A percentile compares a stretch with the other conserved stretches of the same genome.
Conservation (phyloP, 1,140 invertebrate genomes). For the Melitaea cinxia region DNA sequence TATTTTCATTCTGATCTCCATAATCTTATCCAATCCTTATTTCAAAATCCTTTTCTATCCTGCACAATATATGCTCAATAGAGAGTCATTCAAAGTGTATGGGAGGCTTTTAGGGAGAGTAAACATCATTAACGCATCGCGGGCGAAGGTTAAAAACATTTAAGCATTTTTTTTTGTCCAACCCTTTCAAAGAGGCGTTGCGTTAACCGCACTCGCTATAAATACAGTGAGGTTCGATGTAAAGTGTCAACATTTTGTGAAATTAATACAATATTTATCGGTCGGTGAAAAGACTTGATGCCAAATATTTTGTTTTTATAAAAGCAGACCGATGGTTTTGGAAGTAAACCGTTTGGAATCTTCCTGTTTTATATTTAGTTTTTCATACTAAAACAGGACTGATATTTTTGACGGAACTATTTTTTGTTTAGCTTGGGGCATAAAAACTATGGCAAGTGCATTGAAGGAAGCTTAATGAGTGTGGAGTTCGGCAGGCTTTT, state of each 20-base stretch:
- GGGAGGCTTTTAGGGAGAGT: slow-evolving; percentile 56
- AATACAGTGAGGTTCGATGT: slow-evolving; percentile 13
- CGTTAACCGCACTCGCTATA: slow-evolving; percentile 22
- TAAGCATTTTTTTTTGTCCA: slow-evolving; percentile 39
- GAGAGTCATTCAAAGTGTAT: slow-evolving; percentile 38
- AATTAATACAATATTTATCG: not conserved
- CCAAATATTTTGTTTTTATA: no score
- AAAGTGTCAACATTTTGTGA: slow-evolving; percentile 14
- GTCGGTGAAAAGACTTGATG: not conserved
- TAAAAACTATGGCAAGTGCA: not conserved
- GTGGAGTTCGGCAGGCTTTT: not conserved
- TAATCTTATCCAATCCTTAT: slow-evolving; percentile 18
- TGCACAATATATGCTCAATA: slow-evolving; percentile 34
- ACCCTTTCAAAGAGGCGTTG: slow-evolving; percentile 35
- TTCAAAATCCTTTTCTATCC: slow-evolving; percentile 21
- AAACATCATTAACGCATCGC: slow-evolving; percentile 60
- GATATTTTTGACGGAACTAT: no score
- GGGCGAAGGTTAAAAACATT: slow-evolving; percentile 38
- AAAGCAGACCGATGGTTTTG: no score
- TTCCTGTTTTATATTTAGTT: no score
- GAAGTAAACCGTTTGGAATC: no score
- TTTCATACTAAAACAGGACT: no score
- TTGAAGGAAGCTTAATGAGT: slow-evolving; percentile 5
- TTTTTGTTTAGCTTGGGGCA: no score
- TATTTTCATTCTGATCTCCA: not conserved